Conservation (phyloP, 2,113 vertebrate species). For the Capreolus pygargus region DNA sequence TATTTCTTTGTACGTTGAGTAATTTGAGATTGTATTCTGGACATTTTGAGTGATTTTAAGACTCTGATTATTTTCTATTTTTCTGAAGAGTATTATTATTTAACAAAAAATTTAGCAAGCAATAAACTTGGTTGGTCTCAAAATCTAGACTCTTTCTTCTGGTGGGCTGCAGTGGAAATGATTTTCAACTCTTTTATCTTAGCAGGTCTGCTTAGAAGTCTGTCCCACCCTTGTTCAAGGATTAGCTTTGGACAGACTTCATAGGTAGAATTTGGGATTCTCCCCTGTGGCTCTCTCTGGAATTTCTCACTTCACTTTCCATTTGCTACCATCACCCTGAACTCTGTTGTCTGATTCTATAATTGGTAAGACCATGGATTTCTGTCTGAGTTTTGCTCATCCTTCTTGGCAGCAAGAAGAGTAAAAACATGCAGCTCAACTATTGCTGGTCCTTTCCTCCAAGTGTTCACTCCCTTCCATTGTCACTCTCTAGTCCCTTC, state of each 20-base stretch:
- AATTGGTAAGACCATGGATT: not conserved
- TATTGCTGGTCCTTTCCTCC: not conserved
- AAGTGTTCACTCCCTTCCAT: not conserved
- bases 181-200: not conserved
- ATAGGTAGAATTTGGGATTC: not conserved
- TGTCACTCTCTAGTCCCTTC: not conserved
- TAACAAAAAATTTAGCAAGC: not conserved
- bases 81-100: not conserved
- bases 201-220: not conserved
- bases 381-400: not conserved
- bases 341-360: not conserved
- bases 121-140: not conserved
- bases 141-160: not conserved
- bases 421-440: not conserved
- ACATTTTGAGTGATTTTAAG: not conserved
- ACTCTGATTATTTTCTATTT: not conserved
- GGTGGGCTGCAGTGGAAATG: not conserved
- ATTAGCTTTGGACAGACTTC: not conserved
- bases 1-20: not conserved
- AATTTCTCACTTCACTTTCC: not conserved
- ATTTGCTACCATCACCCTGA: not conserved
- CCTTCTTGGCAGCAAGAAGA: not conserved
- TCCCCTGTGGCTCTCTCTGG: not conserved
- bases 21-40: not conserved
- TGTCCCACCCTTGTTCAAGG: not conserved